Base-by-base conservation (phyloP, 2,888 invertebrate species). In the Trichogramma dendrolimi region DNA sequence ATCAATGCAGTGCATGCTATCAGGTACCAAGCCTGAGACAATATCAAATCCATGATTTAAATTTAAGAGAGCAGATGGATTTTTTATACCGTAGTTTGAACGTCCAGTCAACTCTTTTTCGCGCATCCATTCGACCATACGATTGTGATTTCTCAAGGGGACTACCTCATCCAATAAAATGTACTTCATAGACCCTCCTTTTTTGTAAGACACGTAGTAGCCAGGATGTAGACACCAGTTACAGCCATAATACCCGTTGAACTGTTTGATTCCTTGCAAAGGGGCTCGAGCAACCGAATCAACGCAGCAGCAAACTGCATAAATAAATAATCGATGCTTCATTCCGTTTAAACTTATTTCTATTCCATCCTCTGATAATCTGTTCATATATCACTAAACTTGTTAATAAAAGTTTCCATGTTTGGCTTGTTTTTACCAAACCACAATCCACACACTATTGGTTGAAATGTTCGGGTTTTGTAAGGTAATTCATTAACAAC, bases 181-280 rank as follows among this genome's bases (percentile, higher is more conserved):
- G 39, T 58, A 58, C 46, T 58, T 60, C 2, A 54, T n/a, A 43
- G 50, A 8, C 6, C 54, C 54, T 11, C 54, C 55, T 50, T 41
- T 55, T 6, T 43, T 50, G 14, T 6, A 10, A 8, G n/a, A 14
- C 42, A 60, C 44, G 14, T 49, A 49, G 8, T 50, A 49, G 5
- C 55, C 60, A 4, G 49, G 55, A 38, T 55, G 60, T 38, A 61
- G 47, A 27, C 69, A 70, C 55, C 65, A 61, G 7, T 58, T 61
- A 54, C 69, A 70, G 0, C 68, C 69, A 53, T 55, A 68, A 6
- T 61, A 54, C 0, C 67, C 68, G 44, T 67, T 67, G n/a, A 58
- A 58, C 14, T 58, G 58, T 38, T 43, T 52, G 27, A 58, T 8
- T 42, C 51, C 58, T 27, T 58, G 55, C 55, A 55, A 44, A 7